Base-by-base conservation (phyloP, 2,888 invertebrate species). In the Drosophila fulvimacula region DNA sequence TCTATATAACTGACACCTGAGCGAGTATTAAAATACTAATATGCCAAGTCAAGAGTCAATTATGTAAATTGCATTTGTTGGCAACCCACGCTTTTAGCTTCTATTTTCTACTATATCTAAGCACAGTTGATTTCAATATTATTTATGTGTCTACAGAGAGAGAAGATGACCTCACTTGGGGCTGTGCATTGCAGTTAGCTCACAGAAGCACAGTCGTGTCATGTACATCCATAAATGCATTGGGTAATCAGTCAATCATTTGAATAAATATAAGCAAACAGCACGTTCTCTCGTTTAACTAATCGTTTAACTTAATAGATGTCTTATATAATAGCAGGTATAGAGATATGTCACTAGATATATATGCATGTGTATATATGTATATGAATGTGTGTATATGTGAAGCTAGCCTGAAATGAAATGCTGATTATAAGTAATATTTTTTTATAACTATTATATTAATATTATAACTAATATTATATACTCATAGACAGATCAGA, bases 171-270 rank as follows among this genome's bases (percentile, higher is more conserved):
- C 19, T 38, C 19, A 38, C 19, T 3, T 38, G 6, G 10, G 3
- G 3, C 36, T 17, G 7, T 10, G 60, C 62, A 46, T 19, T 46
- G 32, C 65, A 65, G 68, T 55, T 39, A 39, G 57, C 24, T 68
- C 24, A 65, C 65, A 65, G 65, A 65, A 65, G 65, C 65, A 27
- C 15, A 68, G 38, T 13, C 68, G 19, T 68, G 65, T 46, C 68
- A 56, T 39, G 44, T 34, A 17, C 55, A n/a, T 17, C 10, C 44
- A 38, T 38, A 53, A 65, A 67, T 68, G 24, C 38, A 56, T 68
- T 55, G 15, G 38, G 24, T 27, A 46, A 55, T 38, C 68, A 44
- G 32, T 68, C 44, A 67, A 34, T 67, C n/a, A 46, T 67, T 53
- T 38, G 36, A 55, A 55, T 13, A 32, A 32, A 55, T 67, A 65